Evolutionary conservation across 2,113 vertebrate species (phyloP), one percentile per base, ranked within the genome.

Genomic region (Struthio camelus): DNA sequence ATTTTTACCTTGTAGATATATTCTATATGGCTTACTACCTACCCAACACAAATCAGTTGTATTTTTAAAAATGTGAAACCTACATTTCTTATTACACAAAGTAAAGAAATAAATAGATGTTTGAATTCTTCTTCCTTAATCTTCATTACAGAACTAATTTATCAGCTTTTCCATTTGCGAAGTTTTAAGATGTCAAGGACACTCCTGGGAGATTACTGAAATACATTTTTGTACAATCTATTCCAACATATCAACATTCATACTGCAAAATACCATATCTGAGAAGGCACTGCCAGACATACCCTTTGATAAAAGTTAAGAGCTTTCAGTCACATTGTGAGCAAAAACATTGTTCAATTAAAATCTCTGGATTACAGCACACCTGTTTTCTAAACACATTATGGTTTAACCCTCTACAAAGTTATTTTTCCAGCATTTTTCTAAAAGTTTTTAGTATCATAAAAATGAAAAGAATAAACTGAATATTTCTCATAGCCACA

Each of bases 201-300:
- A 73, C 56, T 79, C 65, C 64, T 2, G 56, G 54, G 51, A 86
- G 76, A 96, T 84, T 59, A 88, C 27, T 48, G 46, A 44, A 84
- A 75, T 30, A 62, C 56, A 78, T 66, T 96, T 86, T 42, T 87
- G 88, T 84, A 89, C 85, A 61, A 92, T 80, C 90, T 72, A 72
- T 90, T 93, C 88, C 89, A 93, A 65, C 22, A 38, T 7, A 96
- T 93, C 80, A 95, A 80, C 95, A 90, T 79, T 16, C 36, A 50
- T 11, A 48, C 34, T 25, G 66, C 48, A 80, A 85, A 93, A 80
- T 14, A 80, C 62, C 17, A 62, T 25, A 96, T 93, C 58, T 46
- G 51, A 90, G 83, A 71, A 96, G 92, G 93, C 95, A 96, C 62
- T 11, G 67, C 64, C 85, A 93, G 69, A 84, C 69, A 61, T 40